These are phyloP conservation scores for Gasterosteus nipponicus DNA, from an alignment of 2,113 vertebrate species.

Conservation along the genomic window DNA sequence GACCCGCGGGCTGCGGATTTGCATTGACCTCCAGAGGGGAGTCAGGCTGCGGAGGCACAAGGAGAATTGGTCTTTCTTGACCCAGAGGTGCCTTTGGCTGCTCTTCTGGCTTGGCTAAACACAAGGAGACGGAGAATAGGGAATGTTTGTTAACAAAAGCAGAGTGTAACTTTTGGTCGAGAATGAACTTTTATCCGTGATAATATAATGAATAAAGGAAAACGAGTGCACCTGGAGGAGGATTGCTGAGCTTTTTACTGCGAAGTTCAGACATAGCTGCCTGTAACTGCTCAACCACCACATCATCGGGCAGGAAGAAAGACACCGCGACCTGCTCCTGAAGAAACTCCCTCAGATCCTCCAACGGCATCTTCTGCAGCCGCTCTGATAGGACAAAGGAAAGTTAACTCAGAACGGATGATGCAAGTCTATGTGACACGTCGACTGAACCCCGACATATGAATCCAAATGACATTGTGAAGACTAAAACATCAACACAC, in stretches of 20 bases:
- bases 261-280: conserved; percentile 83
- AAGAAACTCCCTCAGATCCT: conserved; percentile 89
- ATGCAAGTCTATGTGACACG: background rate
- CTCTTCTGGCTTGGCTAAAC: conserved; percentile 86
- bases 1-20: conserved; percentile 26
- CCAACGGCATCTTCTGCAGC: conserved; percentile 84
- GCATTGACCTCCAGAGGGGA: conserved; percentile 54
- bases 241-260: conserved; percentile 86
- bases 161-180: background rate
- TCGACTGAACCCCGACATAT: background rate
- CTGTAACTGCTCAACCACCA: conserved; percentile 85
- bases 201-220: background rate
- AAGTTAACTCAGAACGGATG: conserved; percentile 7
- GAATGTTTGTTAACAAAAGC: background rate
- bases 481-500: background rate
- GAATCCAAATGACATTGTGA: background rate
- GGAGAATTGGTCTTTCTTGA: conserved; percentile 82
- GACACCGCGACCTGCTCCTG: conserved; percentile 84
- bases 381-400: conserved; percentile 76
- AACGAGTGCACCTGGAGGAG: conserved; percentile 82
- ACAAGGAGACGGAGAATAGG: conserved; percentile 30
- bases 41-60: conserved; percentile 65
- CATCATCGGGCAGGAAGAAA: conserved; percentile 82
- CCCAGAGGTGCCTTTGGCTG: conserved; percentile 86
- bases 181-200: background rate